Conservation (phyloP, 1,140 invertebrate genomes). For the Drosophila arawakana region DNA sequence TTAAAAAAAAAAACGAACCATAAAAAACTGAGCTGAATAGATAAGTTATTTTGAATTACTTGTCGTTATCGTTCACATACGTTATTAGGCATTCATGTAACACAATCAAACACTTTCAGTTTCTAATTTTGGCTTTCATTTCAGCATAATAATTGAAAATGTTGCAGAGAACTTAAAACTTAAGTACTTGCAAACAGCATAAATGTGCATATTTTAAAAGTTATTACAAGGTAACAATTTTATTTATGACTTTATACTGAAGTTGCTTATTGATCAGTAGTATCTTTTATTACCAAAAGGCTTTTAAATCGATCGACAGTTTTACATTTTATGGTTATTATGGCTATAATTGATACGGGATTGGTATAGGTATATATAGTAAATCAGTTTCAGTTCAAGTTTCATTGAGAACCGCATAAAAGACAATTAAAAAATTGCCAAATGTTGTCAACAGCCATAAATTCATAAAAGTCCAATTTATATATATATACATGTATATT, state of each 20-base stretch:
- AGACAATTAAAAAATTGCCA: conserved; percentile 56
- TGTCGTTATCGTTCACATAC: conserved; percentile 1
- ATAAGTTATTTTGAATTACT: conserved; percentile 24
- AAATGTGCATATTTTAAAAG: no score
- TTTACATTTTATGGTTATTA: conserved; percentile 26
- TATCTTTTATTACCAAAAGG: neutral
- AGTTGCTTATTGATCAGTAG: no score
- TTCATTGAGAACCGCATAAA: conserved; percentile 57
- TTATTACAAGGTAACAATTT: no score
- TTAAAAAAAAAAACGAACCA: no score
- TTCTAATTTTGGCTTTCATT: neutral
- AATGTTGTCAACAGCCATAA: conserved; percentile 60
- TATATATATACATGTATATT: conserved; percentile 37
- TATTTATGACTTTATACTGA: no score
- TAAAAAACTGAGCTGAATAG: neutral
- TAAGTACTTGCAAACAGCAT: no score
- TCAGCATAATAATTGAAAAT: no score
- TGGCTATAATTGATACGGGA: conserved; percentile 17
- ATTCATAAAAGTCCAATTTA: conserved; percentile 72
- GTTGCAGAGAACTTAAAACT: no score
- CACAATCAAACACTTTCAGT: neutral
- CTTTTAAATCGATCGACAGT: conserved; percentile 1
- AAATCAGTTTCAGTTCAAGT: conserved; percentile 16
- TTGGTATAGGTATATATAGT: conserved; percentile 24
- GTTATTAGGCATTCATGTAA: conserved; percentile 7